Conservation (phyloP, 1,140 invertebrate species). For the Zaprionus inermis region DNA sequence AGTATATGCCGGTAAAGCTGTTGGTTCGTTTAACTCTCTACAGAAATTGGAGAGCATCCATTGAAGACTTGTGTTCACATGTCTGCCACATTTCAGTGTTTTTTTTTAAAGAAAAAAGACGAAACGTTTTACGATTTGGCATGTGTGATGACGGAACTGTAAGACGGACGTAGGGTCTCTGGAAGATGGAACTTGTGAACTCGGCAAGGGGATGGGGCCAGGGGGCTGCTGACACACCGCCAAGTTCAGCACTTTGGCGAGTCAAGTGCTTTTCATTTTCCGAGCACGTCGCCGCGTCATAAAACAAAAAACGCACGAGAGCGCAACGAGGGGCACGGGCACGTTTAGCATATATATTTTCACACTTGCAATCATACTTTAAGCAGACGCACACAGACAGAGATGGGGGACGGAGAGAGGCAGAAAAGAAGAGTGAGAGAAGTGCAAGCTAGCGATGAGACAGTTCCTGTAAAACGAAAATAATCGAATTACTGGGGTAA, state of each 20-base stretch:
- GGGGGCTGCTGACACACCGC: conserved; percentile 49
- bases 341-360: conserved; percentile 82
- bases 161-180: background rate
- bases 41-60: background rate
- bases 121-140: conserved; percentile 76
- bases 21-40: background rate
- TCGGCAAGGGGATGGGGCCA: background rate
- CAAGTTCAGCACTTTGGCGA: conserved; percentile 78
- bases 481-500: no score
- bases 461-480: background rate
- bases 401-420: background rate
- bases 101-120: conserved; percentile 55
- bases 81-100: conserved; percentile 15
- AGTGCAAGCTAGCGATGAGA: conserved; percentile 46
- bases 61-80: conserved; percentile 6
- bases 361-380: conserved; percentile 81
- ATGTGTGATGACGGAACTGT: conserved; percentile 53
- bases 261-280: conserved; percentile 81
- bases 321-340: conserved; percentile 42
- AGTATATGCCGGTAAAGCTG: no score
- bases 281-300: conserved; percentile 77
- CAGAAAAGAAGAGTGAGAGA: background rate
- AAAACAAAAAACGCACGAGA: conserved; percentile 70
- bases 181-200: conserved; percentile 12
- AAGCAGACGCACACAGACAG: conserved; percentile 54